Evolutionary conservation across 2,797 vertebrate genomes (phyloP), one percentile per base, ranked within the genome.

Genomic region (Pseudochaenichthys georgianus): DNA sequence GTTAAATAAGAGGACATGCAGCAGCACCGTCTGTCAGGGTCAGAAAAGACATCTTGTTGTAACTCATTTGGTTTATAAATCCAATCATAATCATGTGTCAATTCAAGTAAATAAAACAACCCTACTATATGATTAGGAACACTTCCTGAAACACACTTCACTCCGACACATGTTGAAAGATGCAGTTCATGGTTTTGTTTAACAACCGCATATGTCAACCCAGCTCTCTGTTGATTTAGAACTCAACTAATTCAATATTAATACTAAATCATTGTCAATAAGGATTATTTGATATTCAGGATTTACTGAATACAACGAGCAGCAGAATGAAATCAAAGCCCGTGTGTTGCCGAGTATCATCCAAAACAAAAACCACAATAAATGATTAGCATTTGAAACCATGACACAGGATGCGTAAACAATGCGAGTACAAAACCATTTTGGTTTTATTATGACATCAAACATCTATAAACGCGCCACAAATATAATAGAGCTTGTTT

Each of bases 271-370:
- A 48, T 52, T 7, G 21, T 2, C 55, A 10, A 34, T 62, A 19
- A 43, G 31, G 45, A 41, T 28, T 10, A 31, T 28, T 9, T 53
- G 9, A 47, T 4, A 65, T 57, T 57, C 54, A 60, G 16, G 23
- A 19, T 69, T 58, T 13, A 63, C 28, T 59, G 67, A 69, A 57
- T 3, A 42, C 42, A 47, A 54, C 0, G 0, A 12, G n/a, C 47
- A 38, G 43, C 64, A 69, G 21, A 76, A 73, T 54, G 0, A 79
- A 75, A 86, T 76, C 59, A 88, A 83, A 83, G 82, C 73, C 48
- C 0, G 2, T 31, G 54, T 70, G 46, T 55, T 81, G 61, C 53
- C 51, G 45, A 78, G 17, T 42, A 74, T 65, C 54, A 69, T 34
- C 11, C 7, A 5, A 72, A 63, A 67, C 17, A 77, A 52, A 48